Conservation (phyloP, 2,888 invertebrate genomes). For the Brenthis ino region DNA sequence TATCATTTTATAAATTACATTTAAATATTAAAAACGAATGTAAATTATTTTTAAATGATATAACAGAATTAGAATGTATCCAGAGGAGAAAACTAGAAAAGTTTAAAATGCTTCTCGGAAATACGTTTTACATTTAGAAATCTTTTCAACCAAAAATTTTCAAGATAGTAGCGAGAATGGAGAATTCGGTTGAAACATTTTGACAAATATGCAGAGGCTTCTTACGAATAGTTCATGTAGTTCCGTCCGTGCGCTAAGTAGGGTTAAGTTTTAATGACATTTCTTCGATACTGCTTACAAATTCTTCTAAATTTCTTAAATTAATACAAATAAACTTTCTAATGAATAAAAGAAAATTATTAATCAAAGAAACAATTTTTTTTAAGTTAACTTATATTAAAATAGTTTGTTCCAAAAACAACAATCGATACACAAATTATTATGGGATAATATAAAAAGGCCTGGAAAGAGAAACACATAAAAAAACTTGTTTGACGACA, state of each 20-base stretch:
- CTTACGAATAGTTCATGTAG: conserved; percentile 11
- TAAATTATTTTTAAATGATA: too few relatives aligned
- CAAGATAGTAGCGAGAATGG: conserved; percentile 22
- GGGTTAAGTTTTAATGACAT: conserved; percentile 18
- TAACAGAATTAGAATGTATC: background rate
- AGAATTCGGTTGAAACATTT: conserved; percentile 21
- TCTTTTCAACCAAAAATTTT: conserved; percentile 26
- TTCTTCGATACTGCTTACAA: background rate
- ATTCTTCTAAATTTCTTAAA: conserved; percentile 4
- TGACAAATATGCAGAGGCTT: conserved; percentile 21
- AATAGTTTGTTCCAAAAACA: too few relatives aligned
- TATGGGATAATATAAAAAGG: too few relatives aligned
- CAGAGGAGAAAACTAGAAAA: background rate
- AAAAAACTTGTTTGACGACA: too few relatives aligned
- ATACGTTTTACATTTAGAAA: conserved; percentile 30
- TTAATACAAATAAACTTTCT: too few relatives aligned
- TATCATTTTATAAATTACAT: too few relatives aligned
- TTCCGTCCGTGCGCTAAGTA: conserved; percentile 5
- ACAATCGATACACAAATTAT: too few relatives aligned
- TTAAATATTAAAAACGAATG: too few relatives aligned
- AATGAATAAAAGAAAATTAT: too few relatives aligned
- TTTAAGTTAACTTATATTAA: too few relatives aligned
- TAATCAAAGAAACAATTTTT: too few relatives aligned
- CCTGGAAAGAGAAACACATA: too few relatives aligned
- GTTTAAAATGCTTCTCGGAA: conserved; percentile 15